Evolutionary conservation across 2,797 vertebrate genomes (phyloP).

Genomic region (Microctenopoma steveboyesi): DNA sequence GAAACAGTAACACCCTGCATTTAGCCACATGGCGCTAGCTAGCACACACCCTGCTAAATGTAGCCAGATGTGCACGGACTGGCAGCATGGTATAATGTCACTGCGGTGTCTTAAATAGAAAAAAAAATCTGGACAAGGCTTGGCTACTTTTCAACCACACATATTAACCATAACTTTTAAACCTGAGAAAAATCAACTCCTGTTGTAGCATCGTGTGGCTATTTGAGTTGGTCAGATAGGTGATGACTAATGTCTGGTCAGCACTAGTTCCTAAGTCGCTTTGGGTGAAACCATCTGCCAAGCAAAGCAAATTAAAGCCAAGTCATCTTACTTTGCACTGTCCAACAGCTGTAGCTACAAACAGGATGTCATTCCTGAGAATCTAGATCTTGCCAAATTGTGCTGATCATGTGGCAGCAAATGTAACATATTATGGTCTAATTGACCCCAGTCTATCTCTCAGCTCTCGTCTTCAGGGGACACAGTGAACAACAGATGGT

Average conservation of each 20-base stretch:
- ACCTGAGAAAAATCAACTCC: too few relatives aligned
- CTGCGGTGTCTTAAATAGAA: constrained; percentile 32
- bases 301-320: neutral
- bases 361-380: constrained; percentile 45
- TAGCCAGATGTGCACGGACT: constrained; percentile 78
- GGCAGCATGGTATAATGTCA: constrained; percentile 64
- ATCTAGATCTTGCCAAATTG: constrained; percentile 38
- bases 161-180: neutral
- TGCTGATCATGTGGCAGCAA: constrained; percentile 43
- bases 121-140: constrained; percentile 1
- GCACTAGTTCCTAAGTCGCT: too few relatives aligned
- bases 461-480: constrained; percentile 43
- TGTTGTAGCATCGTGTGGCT: neutral
- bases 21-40: constrained; percentile 80
- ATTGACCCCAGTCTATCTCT: constrained; percentile 52
- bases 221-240: neutral
- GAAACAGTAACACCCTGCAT: constrained; percentile 83
- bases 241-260: neutral
- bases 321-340: constrained; percentile 20
- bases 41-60: constrained; percentile 83
- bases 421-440: constrained; percentile 46
- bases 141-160: constrained; percentile 1
- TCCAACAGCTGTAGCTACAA: constrained; percentile 16
- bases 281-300: too few relatives aligned
- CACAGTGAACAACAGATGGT: constrained; percentile 61